Base-by-base conservation (phyloP, 2,888 invertebrate species). In the Pteria penguin region DNA sequence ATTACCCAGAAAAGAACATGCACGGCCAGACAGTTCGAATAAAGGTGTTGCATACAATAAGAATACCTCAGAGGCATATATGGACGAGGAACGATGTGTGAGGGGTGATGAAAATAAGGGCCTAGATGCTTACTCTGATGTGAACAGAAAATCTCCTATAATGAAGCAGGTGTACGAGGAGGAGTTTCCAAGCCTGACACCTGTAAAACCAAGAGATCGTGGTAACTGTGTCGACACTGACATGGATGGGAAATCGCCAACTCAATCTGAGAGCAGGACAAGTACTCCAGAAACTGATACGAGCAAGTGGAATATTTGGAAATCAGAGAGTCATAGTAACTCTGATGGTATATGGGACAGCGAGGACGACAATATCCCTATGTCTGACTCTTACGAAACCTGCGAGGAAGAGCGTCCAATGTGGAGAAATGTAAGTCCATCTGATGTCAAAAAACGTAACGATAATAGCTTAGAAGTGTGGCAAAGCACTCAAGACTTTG, bases 131-230 rank as follows among this genome's bases (percentile, higher is more conserved):
- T n/a, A n/a, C n/a, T n/a, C n/a, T n/a, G n/a, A n/a, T n/a, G n/a
- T n/a, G n/a, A n/a, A n/a, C n/a, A n/a, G n/a, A n/a, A n/a, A n/a
- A n/a, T n/a, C n/a, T n/a, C n/a, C n/a, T n/a, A n/a, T n/a, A n/a
- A n/a, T n/a, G n/a, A 26, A 11, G 24, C 18, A n/a, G 4, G 31
- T 27, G 11, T 73, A 73, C 54, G 73, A 73, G 24, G 66, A 73
- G 18, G 61, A 73, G 29, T 82, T 82, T 61, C 82, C 82, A 52
- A 71, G 75, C 26, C 54, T 73, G 18, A n/a, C 36, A 14, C 5
- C 5, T 8, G 22, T 33, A 45, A 2, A 60, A 45, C 14, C 58
- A n/a, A n/a, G n/a, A n/a, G n/a, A n/a, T n/a, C n/a, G n/a, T n/a
- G n/a, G n/a, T n/a, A n/a, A n/a, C n/a, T n/a, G n/a, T n/a, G n/a